Evolutionary conservation across 2,113 vertebrate species (phyloP).

Genomic region (Copsychus sechellarum): DNA sequence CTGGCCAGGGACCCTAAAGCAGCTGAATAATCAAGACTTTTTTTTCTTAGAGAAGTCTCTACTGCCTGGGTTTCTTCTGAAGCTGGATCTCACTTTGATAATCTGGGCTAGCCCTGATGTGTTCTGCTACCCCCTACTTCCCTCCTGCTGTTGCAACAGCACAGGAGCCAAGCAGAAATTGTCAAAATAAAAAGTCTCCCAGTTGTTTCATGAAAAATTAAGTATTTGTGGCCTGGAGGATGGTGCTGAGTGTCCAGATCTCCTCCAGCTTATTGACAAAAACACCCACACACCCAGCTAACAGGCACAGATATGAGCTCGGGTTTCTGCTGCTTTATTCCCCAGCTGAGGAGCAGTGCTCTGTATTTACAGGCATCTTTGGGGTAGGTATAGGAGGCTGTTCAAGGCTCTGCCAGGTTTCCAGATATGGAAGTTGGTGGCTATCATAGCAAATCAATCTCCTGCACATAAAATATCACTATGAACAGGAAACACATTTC

Average conservation of each 20-base stretch:
- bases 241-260: neutral
- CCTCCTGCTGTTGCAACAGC: neutral
- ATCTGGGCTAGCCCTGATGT: neutral
- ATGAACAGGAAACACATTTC: neutral
- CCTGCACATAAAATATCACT: neutral
- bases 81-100: neutral
- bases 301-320: neutral
- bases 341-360: neutral
- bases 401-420: neutral
- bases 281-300: neutral
- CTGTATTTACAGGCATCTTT: neutral
- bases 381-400: neutral
- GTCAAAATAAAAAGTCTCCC: neutral
- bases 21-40: neutral
- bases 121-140: neutral
- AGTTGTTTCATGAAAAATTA: conserved; percentile 21
- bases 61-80: neutral
- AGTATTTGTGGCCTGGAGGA: neutral
- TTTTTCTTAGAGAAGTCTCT: neutral
- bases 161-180: neutral
- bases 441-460: conserved; percentile 7
- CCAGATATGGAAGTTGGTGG: neutral
- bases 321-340: neutral
- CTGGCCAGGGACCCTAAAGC: neutral
- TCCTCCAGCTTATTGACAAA: neutral